These are phyloP conservation scores for Azorinus chamasolen DNA, from an alignment of 2,888 invertebrate genomes.

Conservation along the genomic window DNA sequence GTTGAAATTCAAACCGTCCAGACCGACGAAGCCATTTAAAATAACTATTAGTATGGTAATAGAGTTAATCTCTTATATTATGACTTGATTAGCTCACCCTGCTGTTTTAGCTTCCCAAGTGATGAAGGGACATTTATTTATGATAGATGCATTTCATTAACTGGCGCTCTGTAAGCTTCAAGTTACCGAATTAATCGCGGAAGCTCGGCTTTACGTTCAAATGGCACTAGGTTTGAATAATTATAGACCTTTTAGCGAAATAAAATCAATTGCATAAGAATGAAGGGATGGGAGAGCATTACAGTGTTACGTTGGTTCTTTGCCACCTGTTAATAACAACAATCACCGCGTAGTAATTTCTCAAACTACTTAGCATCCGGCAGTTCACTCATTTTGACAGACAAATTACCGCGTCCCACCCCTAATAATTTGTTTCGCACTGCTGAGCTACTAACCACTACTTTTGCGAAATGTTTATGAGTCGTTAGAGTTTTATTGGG, in stretches of 20 bases:
- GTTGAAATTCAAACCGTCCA: neutral
- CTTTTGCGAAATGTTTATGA: constrained; percentile 52
- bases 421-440: constrained; percentile 59
- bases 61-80: constrained; percentile 37
- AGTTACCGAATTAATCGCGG: constrained; percentile 44
- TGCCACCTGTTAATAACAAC: constrained; percentile 33
- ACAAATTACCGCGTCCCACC: constrained; percentile 64
- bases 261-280: constrained; percentile 65
- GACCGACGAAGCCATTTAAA: constrained; percentile 15
- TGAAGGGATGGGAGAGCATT: constrained; percentile 14
- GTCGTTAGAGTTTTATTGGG: constrained; percentile 44
- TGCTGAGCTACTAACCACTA: constrained; percentile 53
- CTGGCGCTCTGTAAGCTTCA: constrained; percentile 33
- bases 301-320: constrained; percentile 2
- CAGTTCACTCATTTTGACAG: constrained; percentile 61
- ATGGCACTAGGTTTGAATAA: constrained; percentile 54
- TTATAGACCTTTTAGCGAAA: constrained; percentile 66
- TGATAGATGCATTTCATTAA: constrained; percentile 49
- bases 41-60: constrained; percentile 38
- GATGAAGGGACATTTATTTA: constrained; percentile 35
- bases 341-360: constrained; percentile 20
- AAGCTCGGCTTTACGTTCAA: constrained; percentile 41
- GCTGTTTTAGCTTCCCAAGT: constrained; percentile 44
- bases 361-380: constrained; percentile 46
- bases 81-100: constrained; percentile 34